Evolutionary conservation across 1,140 invertebrate genomes (phyloP).

Genomic region (Lepidurus apus): DNA sequence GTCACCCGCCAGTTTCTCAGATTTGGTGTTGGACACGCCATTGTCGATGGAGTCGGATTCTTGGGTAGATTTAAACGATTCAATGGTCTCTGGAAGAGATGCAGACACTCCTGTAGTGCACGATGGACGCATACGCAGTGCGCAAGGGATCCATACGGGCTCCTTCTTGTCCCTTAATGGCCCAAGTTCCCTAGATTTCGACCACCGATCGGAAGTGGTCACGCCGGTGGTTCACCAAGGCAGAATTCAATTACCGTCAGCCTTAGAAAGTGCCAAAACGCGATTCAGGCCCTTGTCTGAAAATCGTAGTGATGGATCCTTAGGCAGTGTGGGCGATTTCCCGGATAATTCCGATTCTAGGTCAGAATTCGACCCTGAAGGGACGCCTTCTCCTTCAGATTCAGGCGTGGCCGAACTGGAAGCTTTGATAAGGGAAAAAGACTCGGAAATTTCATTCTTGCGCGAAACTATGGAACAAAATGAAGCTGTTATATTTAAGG

Average conservation of each 20-base stretch:
- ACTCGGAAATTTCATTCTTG: conserved; percentile 64
- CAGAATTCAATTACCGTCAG: conserved; percentile 23
- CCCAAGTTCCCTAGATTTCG: neutral
- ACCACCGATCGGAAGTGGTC: conserved; percentile 21
- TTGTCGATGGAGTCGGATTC: conserved; percentile 7
- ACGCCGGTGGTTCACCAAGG: conserved; percentile 32
- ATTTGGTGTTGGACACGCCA: conserved; percentile 9
- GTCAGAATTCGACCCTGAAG: conserved; percentile 28
- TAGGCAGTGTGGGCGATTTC: conserved; percentile 32
- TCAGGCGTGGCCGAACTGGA: conserved; percentile 75
- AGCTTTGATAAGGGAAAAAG: conserved; percentile 62
- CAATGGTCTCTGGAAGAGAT: neutral
- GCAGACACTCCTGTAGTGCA: neutral
- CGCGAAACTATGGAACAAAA: conserved; percentile 72
- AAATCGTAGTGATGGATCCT: conserved; percentile 15
- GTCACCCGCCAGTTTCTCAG: neutral
- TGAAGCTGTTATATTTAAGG: conserved; percentile 64
- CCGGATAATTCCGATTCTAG: conserved; percentile 23
- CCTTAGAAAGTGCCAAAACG: conserved; percentile 22
- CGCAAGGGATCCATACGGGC: neutral
- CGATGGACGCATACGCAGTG: neutral
- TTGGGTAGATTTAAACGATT: conserved; percentile 7
- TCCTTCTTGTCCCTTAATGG: neutral
- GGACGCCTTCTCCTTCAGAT: conserved; percentile 70
- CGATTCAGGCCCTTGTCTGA: conserved; percentile 24